phyloP scores from a whole-genome alignment of 2,888 invertebrate genomes.

The Neoaliturus tenellus region DNA sequence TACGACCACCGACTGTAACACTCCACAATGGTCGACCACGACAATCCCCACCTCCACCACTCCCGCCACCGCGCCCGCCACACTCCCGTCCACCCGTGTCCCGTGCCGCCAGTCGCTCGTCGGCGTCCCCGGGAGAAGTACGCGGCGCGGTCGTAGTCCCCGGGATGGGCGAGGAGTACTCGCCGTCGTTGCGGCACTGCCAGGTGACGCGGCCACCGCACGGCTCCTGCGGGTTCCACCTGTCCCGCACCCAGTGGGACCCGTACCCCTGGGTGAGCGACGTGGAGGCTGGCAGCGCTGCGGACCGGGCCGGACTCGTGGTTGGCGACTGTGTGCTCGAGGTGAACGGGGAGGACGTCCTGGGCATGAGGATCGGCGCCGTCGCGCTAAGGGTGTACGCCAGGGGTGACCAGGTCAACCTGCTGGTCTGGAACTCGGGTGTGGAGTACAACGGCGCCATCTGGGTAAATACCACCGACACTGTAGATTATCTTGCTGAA shows the following conservation, averaged over 20 bases:
- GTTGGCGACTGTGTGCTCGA: constrained; percentile 68
- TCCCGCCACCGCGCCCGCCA: neutral
- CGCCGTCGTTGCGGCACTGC: constrained; percentile 44
- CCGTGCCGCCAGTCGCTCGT: neutral
- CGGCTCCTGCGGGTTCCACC: constrained; percentile 66
- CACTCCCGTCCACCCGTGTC: neutral
- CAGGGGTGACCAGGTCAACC: constrained; percentile 60
- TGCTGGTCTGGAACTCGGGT: constrained; percentile 67
- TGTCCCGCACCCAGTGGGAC: constrained; percentile 67
- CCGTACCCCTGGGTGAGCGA: constrained; percentile 68
- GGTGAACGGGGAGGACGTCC: constrained; percentile 67
- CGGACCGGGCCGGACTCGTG: constrained; percentile 66
- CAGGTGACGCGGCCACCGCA: constrained; percentile 61
- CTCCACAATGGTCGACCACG: too few relatives aligned
- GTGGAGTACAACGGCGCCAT: constrained; percentile 63
- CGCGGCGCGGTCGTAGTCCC: constrained; percentile 8
- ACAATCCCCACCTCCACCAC: neutral
- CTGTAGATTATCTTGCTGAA: too few relatives aligned
- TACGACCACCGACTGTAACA: too few relatives aligned
- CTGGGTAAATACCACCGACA: constrained; percentile 8
- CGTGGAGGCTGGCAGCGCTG: constrained; percentile 66
- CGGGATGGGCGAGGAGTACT: neutral
- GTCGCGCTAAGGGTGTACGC: constrained; percentile 65
- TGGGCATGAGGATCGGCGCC: constrained; percentile 66
- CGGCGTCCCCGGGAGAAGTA: neutral